Evolutionary conservation across 1,140 invertebrate species (phyloP), one percentile per base, ranked within the genome.

Genomic region (Armadillidium nasatum): DNA sequence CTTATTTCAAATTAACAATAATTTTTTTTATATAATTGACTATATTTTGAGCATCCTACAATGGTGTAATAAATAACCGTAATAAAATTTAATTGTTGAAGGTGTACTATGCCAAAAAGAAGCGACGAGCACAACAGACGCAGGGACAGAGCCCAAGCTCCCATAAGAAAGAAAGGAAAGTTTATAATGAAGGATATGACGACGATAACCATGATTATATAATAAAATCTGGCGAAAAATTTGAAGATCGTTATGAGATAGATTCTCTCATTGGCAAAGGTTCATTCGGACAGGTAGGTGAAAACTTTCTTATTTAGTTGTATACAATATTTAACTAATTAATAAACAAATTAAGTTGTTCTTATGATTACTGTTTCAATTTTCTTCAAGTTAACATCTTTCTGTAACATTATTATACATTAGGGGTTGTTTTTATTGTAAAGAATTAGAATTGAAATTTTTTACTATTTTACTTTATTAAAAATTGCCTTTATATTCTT

Each of bases 141-240:
- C 94, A 96, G 85, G 92, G 75, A 82, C 83, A 77, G 83, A 84
- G 79, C 83, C 86, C 81, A 85, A 84, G 90, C 81, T 92, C 92
- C 80, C 92, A 94, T 86, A 96, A 96, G 87, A 96, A 96, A 84
- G 94, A 96, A 85, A 88, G 93, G 81, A 95, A 95, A 87, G 87
- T 97, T 68, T 97, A 96, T 88, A 99, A 98, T 86, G 95, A 98
- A 83, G 96, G 97, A 76, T 98, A 95, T 86, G 97, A 99, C 86
- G 97, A 99, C 85, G 96, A 98, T 86, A 99, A 99, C 87, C 96
- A 99, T 86, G 98, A 99, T 87, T 99, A 99, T 87, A 99, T 99
- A 86, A 95, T 99, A 84, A 95, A 96, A 85, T 93, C 94, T 86
- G 97, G 96, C 83, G 98, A 99, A 88, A 96, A 97, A 88, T 99